Conservation (phyloP, 2,888 invertebrate genomes). For the Gastrophysa polygoni region DNA sequence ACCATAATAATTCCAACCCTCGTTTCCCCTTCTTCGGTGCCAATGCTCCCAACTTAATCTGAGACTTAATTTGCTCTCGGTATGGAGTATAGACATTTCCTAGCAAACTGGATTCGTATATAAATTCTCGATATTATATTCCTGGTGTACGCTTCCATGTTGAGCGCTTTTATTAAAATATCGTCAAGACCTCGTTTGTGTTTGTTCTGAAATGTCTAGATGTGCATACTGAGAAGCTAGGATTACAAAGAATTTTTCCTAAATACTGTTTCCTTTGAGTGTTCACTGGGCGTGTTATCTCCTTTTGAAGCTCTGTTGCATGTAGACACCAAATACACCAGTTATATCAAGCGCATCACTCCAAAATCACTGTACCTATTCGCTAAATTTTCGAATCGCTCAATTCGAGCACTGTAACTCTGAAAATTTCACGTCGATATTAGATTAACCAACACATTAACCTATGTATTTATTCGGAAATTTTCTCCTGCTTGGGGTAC, state of each 20-base stretch:
- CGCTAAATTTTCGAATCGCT: background rate
- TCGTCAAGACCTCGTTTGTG: slow-evolving; percentile 7
- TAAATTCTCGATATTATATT: slow-evolving; percentile 26
- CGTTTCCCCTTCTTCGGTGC: background rate
- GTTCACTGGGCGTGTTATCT: slow-evolving; percentile 7
- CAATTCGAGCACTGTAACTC: too few relatives aligned
- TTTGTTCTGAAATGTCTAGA: background rate
- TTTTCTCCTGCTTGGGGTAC: too few relatives aligned
- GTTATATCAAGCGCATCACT: too few relatives aligned
- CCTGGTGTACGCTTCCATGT: slow-evolving; percentile 22
- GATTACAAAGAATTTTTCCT: slow-evolving; percentile 22
- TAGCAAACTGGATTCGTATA: slow-evolving; percentile 18
- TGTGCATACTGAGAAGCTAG: slow-evolving; percentile 11
- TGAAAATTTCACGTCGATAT: too few relatives aligned
- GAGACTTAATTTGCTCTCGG: slow-evolving; percentile 22
- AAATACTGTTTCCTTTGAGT: slow-evolving; percentile 18
- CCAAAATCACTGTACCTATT: too few relatives aligned
- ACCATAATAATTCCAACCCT: too few relatives aligned
- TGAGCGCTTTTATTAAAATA: slow-evolving; percentile 26
- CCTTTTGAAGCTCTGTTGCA: background rate
- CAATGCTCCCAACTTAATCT: background rate
- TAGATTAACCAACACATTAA: too few relatives aligned
- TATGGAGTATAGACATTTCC: slow-evolving; percentile 28
- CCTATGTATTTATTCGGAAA: too few relatives aligned
- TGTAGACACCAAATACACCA: background rate